Conservation (phyloP, 1,140 invertebrate genomes). For the Drosophila quadrilineata region DNA sequence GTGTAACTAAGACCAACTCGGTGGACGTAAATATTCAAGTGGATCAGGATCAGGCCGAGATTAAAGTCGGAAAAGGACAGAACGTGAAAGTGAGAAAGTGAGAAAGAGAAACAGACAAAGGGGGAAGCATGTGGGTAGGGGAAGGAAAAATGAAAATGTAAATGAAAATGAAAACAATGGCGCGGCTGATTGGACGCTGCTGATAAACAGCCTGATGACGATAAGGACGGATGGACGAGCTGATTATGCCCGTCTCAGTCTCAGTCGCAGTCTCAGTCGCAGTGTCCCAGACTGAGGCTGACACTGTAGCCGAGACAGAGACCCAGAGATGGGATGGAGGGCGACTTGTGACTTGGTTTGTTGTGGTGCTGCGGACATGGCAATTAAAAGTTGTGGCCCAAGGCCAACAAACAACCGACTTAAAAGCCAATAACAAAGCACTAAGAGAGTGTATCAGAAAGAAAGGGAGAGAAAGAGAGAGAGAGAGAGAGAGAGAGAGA, state of each 20-base stretch:
- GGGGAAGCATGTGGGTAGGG: not conserved
- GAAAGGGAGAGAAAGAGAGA: not conserved
- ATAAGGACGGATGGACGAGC: slow-evolving; percentile 39
- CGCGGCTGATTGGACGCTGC: slow-evolving; percentile 53
- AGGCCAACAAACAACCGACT: not conserved
- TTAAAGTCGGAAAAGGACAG: slow-evolving; percentile 1
- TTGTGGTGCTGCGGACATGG: slow-evolving; percentile 21
- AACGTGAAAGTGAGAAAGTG: not conserved
- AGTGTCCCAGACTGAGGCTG: not conserved
- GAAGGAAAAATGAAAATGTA: slow-evolving; percentile 27
- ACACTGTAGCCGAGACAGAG: not conserved
- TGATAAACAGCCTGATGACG: slow-evolving; percentile 53
- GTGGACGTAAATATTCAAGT: slow-evolving; percentile 22
- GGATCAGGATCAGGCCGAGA: slow-evolving; percentile 29
- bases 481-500: not conserved
- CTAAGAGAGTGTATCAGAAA: not conserved
- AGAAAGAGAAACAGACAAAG: not conserved
- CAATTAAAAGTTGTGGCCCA: slow-evolving; percentile 33
- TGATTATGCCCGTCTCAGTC: slow-evolving; percentile 17
- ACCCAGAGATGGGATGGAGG: not conserved
- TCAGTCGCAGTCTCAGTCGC: not conserved
- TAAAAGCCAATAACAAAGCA: no score
- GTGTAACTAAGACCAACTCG: slow-evolving; percentile 32
- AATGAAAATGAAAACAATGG: slow-evolving; percentile 63
- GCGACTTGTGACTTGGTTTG: no score